Percentiles rank a stretch among this genome's conserved stretches.
Conservation (phyloP, 2,113 vertebrate genomes). For the Nannobrachium achirus region DNA sequence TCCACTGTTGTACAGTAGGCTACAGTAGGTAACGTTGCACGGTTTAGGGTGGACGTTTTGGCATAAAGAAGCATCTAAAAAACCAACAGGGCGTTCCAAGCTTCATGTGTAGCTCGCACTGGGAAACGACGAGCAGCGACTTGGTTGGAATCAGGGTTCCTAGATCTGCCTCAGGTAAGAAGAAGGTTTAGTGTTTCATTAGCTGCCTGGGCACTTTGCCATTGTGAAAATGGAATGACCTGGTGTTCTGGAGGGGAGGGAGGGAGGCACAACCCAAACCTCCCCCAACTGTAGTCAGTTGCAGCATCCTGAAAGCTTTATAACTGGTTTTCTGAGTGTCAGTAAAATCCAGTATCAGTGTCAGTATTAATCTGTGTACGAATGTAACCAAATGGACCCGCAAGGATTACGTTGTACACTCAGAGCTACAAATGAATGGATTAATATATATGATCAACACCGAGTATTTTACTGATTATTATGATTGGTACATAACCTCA, state of each 20-base stretch:
- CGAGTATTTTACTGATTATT: no score
- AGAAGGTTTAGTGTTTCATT: conserved; percentile 59
- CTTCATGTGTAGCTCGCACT: conserved; percentile 58
- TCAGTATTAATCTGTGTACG: no score
- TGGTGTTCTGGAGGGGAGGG: conserved; percentile 1
- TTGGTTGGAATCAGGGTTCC: conserved; percentile 68
- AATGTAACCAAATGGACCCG: no score
- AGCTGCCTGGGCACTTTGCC: conserved; percentile 23
- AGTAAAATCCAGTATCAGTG: no score
- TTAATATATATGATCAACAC: no score
- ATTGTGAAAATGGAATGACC: neutral
- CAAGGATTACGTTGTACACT: no score
- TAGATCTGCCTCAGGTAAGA: conserved; percentile 77
- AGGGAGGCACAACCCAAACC: conserved; percentile 20
- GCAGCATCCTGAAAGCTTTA: conserved; percentile 20
- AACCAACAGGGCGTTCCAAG: conserved; percentile 43
- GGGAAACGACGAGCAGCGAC: conserved; percentile 53
- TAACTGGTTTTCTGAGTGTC: neutral
- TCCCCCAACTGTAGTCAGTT: conserved; percentile 28
- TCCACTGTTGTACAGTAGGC: conserved; percentile 30
- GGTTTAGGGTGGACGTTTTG: conserved; percentile 23
- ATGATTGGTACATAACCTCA: no score
- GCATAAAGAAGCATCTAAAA: conserved; percentile 27
- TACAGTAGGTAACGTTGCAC: conserved; percentile 21
- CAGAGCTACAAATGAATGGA: no score